phyloP scores from a whole-genome alignment of 2,113 vertebrate genomes.

The Nothoprocta pentlandii region DNA sequence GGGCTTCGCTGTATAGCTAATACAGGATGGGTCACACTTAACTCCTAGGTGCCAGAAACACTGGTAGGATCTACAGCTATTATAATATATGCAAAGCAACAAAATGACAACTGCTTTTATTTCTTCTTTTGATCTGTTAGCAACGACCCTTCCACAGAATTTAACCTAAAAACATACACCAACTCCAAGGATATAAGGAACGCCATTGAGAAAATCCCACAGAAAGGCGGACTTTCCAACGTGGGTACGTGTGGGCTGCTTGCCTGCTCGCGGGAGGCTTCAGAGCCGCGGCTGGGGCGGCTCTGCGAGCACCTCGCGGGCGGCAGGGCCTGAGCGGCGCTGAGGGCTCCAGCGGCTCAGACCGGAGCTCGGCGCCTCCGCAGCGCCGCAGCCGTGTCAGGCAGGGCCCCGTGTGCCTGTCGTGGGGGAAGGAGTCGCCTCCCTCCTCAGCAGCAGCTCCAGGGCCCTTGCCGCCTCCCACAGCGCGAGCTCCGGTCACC shows the following conservation, averaged over 20 bases:
- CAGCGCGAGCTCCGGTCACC: not conserved
- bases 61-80: not conserved
- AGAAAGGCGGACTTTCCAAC: constrained; percentile 94
- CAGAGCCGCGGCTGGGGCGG: not conserved
- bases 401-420: rapidly evolving
- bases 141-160: constrained; percentile 90
- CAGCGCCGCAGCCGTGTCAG: too few species aligned
- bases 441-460: not conserved
- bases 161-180: constrained; percentile 86
- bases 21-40: not conserved
- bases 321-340: not conserved
- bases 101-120: constrained; percentile 20
- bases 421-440: not conserved
- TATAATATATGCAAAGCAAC: not conserved
- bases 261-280: not conserved
- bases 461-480: not conserved
- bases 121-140: constrained; percentile 75
- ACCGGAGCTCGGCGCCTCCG: too few species aligned
- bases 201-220: constrained; percentile 90
- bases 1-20: not conserved
- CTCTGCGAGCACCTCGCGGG: not conserved
- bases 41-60: not conserved
- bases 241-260: constrained; percentile 84
- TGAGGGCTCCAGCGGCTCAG: too few species aligned
- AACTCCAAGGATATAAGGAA: constrained; percentile 87